phyloP scores from a whole-genome alignment of 2,888 invertebrate species.

The Caenorhabditis macrosperma region DNA sequence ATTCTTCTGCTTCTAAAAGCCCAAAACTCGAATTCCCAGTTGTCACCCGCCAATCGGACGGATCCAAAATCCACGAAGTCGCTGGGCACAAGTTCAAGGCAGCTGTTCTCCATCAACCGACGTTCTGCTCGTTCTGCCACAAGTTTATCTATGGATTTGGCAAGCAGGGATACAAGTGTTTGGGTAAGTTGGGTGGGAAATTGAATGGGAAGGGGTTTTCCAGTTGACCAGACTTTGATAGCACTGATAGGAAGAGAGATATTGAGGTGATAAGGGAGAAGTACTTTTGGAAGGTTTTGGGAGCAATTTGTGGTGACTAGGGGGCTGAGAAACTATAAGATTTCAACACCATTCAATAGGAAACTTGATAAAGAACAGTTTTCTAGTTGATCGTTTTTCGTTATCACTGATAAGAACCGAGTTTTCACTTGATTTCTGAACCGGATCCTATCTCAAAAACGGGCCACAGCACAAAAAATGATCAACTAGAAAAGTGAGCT shows the following conservation, averaged over 20 bases:
- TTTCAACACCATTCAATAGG: too few species aligned
- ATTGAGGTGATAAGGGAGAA: too few species aligned
- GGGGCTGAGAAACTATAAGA: too few species aligned
- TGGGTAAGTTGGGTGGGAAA: constrained; percentile 26
- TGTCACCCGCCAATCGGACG: constrained; percentile 22
- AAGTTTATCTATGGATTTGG: constrained; percentile 45
- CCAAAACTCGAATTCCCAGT: constrained; percentile 1
- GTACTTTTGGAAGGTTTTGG: too few species aligned
- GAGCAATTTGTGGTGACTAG: too few species aligned
- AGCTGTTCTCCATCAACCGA: constrained; percentile 13
- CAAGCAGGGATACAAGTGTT: constrained; percentile 51
- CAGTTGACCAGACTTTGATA: too few species aligned
- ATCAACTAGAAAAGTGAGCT: not conserved
- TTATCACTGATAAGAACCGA: too few species aligned
- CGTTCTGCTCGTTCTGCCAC: constrained; percentile 31
- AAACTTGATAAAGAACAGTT: too few species aligned
- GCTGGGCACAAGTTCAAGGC: constrained; percentile 49
- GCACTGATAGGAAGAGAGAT: too few species aligned
- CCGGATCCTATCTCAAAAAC: not conserved
- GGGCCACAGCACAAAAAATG: not conserved
- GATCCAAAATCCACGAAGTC: constrained; percentile 26
- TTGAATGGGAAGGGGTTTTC: too few species aligned
- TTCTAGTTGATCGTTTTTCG: too few species aligned
- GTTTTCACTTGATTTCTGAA: too few species aligned
- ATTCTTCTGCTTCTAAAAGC: not conserved